Evolutionary conservation across 2,113 vertebrate species (phyloP).

Genomic region (Motacilla alba): DNA sequence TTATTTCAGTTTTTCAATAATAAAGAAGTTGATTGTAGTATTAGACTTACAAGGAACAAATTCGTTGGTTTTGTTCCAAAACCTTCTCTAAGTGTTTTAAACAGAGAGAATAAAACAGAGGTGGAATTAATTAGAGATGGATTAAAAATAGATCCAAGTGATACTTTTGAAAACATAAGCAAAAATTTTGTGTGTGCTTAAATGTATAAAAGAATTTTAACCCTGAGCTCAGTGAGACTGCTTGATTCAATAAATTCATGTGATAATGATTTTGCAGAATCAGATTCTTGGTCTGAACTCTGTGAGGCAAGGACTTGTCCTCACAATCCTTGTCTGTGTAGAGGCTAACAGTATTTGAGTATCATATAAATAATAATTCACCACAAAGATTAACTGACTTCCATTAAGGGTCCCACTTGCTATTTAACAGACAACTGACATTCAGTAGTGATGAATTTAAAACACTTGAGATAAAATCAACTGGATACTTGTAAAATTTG

Average conservation of each 20-base stretch:
- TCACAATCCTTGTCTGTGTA: not conserved
- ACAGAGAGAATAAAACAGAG: not conserved
- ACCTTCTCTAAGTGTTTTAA: not conserved
- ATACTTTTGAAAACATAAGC: not conserved
- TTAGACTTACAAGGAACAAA: not conserved
- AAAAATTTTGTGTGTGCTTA: not conserved
- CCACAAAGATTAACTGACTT: not conserved
- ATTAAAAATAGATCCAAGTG: not conserved
- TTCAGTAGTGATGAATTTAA: not conserved
- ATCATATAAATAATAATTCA: not conserved
- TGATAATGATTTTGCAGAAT: not conserved
- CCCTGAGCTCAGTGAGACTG: not conserved
- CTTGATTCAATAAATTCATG: not conserved
- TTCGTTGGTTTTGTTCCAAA: not conserved
- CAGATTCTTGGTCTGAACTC: not conserved
- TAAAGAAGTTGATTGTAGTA: not conserved
- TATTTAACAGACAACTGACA: not conserved
- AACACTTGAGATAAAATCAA: not conserved
- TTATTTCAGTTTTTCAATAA: not conserved
- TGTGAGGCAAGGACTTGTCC: not conserved
- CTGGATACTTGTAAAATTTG: not conserved
- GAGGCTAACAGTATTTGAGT: not conserved
- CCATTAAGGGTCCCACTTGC: not conserved
- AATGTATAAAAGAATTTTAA: not conserved
- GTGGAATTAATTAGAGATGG: not conserved